A percentile compares a stretch with the other conserved stretches of the same genome.
Evolutionary conservation across 2,888 invertebrate species (phyloP).

Genomic region (Eretmocerus hayati): DNA sequence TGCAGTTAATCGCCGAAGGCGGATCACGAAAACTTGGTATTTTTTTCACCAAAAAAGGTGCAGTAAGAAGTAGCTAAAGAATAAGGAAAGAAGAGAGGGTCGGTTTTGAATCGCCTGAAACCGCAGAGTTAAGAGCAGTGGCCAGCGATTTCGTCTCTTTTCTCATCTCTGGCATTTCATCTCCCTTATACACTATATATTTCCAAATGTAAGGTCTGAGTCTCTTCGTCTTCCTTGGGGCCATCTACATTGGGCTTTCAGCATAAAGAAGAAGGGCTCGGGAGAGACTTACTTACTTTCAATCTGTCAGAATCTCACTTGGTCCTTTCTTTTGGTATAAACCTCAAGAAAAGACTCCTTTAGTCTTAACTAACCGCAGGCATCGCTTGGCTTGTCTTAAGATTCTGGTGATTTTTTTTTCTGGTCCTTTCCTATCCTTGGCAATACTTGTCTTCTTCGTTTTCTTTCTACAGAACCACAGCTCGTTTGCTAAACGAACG

Average conservation of each 20-base stretch:
- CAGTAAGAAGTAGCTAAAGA: background rate
- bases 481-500: no score
- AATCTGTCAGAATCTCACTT: constrained; percentile 24
- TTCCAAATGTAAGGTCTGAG: no score
- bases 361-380: constrained; percentile 13
- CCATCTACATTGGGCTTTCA: constrained; percentile 5
- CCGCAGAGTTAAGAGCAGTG: constrained; percentile 6
- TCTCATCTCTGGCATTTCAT: constrained; percentile 1
- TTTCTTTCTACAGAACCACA: no score
- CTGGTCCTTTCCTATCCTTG: background rate
- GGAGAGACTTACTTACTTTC: constrained; percentile 21
- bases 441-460: no score
- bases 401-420: constrained; percentile 13
- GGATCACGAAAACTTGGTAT: constrained; percentile 21
- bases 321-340: constrained; percentile 13
- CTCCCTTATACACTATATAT: no score
- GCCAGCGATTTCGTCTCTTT: constrained; percentile 17
- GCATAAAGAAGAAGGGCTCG: constrained; percentile 10
- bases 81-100: no score
- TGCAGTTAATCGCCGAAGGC: constrained; percentile 18
- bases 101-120: no score
- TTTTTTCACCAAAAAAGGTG: background rate
- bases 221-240: background rate
- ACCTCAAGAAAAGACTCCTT: constrained; percentile 9
- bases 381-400: constrained; percentile 1